Conservation (phyloP, 2,888 invertebrate genomes). For the Hemicrepidius hirtus region DNA sequence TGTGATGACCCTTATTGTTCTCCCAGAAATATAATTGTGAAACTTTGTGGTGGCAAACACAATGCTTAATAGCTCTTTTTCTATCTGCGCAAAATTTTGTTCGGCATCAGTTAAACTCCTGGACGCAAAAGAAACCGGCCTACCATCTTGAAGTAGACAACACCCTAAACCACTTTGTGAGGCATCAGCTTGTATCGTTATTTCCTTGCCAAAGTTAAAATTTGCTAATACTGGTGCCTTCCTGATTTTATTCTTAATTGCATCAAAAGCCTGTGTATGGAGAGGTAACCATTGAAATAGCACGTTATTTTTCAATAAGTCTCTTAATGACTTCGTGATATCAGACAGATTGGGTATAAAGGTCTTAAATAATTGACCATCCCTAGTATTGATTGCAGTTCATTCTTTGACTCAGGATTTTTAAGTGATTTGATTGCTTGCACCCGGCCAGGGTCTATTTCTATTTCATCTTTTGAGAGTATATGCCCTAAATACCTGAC, state of each 20-base stretch:
- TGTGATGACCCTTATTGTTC: slow-evolving; percentile 57
- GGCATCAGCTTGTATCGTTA: slow-evolving; percentile 53
- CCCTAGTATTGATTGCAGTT: slow-evolving; percentile 45
- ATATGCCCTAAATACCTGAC: slow-evolving; percentile 61
- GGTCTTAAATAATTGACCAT: slow-evolving; percentile 52
- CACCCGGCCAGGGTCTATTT: slow-evolving; percentile 46
- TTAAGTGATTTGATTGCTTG: slow-evolving; percentile 48
- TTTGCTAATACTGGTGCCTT: slow-evolving; percentile 47
- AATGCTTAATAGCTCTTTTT: slow-evolving; percentile 64
- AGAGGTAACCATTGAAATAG: slow-evolving; percentile 46
- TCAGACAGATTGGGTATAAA: slow-evolving; percentile 53
- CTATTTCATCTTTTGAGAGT: slow-evolving; percentile 46
- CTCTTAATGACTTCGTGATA: slow-evolving; percentile 51
- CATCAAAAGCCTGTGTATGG: slow-evolving; percentile 33
- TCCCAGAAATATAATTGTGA: slow-evolving; percentile 63
- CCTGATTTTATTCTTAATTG: too few species aligned
- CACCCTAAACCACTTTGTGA: slow-evolving; percentile 49
- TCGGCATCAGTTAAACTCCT: slow-evolving; percentile 50
- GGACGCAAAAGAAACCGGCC: slow-evolving; percentile 52
- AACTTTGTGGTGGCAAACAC: slow-evolving; percentile 62
- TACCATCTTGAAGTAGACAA: slow-evolving; percentile 52
- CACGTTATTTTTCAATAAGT: slow-evolving; percentile 49
- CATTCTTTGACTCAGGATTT: slow-evolving; percentile 49
- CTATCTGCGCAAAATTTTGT: slow-evolving; percentile 62
- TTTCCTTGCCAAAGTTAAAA: slow-evolving; percentile 47